These are phyloP conservation scores for Holothuria scabra DNA, from an alignment of 53 echinoderm and acorn worm genomes.

Conservation along the genomic window DNA sequence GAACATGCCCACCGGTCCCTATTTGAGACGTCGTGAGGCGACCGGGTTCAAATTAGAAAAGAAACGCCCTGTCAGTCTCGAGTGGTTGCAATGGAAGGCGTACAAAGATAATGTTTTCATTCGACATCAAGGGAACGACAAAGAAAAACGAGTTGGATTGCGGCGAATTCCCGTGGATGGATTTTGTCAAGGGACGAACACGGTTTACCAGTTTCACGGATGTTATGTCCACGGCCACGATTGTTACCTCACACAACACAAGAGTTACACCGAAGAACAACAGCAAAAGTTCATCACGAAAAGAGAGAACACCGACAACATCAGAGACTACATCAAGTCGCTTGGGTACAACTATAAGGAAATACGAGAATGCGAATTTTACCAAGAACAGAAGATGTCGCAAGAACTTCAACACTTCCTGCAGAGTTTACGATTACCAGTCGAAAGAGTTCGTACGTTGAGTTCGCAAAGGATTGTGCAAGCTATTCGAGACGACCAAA, in stretches of 20 bases:
- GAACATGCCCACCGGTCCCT: conserved; percentile 55
- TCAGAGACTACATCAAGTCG: conserved; percentile 13
- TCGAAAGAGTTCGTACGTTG: conserved; percentile 9
- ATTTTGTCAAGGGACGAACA: too few species aligned
- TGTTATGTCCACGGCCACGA: conserved; percentile 45
- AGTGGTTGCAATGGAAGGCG: conserved; percentile 12
- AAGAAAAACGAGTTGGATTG: background rate
- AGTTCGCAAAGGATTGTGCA: conserved; percentile 9
- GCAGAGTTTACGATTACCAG: background rate
- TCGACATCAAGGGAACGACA: conserved; percentile 41
- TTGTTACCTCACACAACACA: conserved; percentile 5
- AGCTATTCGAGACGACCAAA: conserved; percentile 23
- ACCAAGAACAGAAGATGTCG: background rate
- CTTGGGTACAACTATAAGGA: conserved; percentile 51
- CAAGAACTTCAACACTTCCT: background rate
- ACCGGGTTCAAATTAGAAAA: background rate
- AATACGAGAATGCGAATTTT: conserved; percentile 48
- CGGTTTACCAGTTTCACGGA: conserved; percentile 65
- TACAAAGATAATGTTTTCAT: background rate
- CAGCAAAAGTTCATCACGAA: background rate
- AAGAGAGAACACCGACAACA: conserved; percentile 17
- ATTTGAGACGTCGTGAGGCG: conserved; percentile 10
- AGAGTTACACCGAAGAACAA: background rate
- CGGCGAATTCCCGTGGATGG: conserved; percentile 12
- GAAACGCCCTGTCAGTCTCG: background rate